A percentile compares a stretch with the other conserved stretches of the same genome.
Conservation (phyloP, 2,797 vertebrate species). For the Thaleichthys pacificus region DNA sequence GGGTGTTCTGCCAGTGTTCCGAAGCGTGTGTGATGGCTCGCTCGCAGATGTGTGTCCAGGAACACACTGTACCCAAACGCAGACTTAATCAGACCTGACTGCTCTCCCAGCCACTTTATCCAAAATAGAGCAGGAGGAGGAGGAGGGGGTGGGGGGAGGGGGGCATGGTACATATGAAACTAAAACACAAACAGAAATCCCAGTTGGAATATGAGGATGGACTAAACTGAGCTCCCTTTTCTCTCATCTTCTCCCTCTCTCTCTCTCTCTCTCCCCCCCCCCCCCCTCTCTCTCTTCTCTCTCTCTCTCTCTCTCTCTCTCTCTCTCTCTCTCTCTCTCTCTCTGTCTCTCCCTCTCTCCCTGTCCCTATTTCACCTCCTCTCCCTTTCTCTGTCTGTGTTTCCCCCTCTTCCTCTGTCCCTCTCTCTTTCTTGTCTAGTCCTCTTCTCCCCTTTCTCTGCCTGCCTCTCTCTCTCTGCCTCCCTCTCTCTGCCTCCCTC, state of each 20-base stretch:
- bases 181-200: conserved; percentile 65
- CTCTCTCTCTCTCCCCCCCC: conserved; percentile 7
- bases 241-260: conserved; percentile 35
- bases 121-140: conserved; percentile 72
- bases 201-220: conserved; percentile 62
- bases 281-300: not conserved
- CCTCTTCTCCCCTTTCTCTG: no score
- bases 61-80: conserved; percentile 99
- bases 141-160: conserved; percentile 19
- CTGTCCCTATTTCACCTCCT: not conserved
- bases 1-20: conserved; percentile 99
- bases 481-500: conserved; percentile 36
- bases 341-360: no score
- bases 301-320: not conserved
- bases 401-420: not conserved
- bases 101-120: conserved; percentile 92
- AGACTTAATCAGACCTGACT: conserved; percentile 99
- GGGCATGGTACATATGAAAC: conserved; percentile 72
- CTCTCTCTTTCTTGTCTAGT: not conserved
- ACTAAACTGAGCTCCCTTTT: conserved; percentile 55
- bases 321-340: no score
- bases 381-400: not conserved
- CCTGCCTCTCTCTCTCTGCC: not conserved
- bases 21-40: conserved; percentile 99
- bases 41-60: conserved; percentile 99